These are phyloP conservation scores for Stenotaenia linearis DNA, from an alignment of 2,888 invertebrate genomes.

Conservation along the genomic window DNA sequence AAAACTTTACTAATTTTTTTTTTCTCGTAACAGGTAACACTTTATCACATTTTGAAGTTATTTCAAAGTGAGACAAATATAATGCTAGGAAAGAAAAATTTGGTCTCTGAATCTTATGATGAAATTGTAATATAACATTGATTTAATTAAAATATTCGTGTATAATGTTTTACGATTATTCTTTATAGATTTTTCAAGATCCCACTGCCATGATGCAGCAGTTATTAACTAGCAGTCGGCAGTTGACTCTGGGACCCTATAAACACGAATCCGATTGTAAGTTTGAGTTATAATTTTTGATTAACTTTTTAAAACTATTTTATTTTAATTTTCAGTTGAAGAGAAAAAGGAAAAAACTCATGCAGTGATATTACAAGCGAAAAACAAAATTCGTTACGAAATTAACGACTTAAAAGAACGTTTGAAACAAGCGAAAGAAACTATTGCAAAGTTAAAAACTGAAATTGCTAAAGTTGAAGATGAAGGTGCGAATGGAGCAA, in stretches of 20 bases:
- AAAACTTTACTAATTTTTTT: neutral
- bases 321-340: constrained; percentile 65
- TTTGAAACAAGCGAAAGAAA: constrained; percentile 75
- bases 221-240: constrained; percentile 68
- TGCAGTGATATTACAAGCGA: constrained; percentile 68
- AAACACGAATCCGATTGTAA: constrained; percentile 85
- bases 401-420: constrained; percentile 79
- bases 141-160: constrained; percentile 24
- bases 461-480: constrained; percentile 38
- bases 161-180: constrained; percentile 6
- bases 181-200: constrained; percentile 49
- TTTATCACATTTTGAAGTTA: constrained; percentile 89
- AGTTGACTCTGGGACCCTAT: constrained; percentile 65
- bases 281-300: constrained; percentile 42
- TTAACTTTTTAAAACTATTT: neutral
- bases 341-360: constrained; percentile 75
- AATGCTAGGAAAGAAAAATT: constrained; percentile 56
- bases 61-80: constrained; percentile 67
- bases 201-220: constrained; percentile 71
- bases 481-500: constrained; percentile 18
- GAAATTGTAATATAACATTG: constrained; percentile 65
- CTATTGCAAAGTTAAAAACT: constrained; percentile 57
- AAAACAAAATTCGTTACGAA: constrained; percentile 73
- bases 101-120: constrained; percentile 91
- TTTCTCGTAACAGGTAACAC: constrained; percentile 63